Evolutionary conservation across 2,797 vertebrate genomes (phyloP).

Genomic region (Salarias fasciatus): DNA sequence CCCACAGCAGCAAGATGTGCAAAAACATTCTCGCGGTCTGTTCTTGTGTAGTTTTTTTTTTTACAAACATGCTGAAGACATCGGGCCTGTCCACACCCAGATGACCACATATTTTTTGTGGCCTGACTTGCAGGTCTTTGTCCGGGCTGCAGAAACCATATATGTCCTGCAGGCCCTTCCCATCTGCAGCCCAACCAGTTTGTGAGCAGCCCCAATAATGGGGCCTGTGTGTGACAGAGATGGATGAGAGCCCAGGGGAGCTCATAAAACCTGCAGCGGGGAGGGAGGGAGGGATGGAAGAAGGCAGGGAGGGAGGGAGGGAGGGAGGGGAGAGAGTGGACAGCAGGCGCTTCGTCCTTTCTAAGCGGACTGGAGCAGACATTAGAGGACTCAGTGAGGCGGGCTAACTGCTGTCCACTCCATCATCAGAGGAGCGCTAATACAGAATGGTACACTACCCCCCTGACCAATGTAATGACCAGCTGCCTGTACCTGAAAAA

Average conservation of each 20-base stretch:
- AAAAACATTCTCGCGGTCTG: slow-evolving; percentile 55
- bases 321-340: slow-evolving; percentile 75
- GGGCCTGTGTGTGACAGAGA: slow-evolving; percentile 88
- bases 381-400: slow-evolving; percentile 81
- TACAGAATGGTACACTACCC: slow-evolving; percentile 47
- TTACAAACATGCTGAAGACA: slow-evolving; percentile 59
- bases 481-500: slow-evolving; percentile 56
- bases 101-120: slow-evolving; percentile 64
- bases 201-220: slow-evolving; percentile 84
- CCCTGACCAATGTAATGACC: slow-evolving; percentile 45
- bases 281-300: slow-evolving; percentile 68
- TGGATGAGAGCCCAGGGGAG: slow-evolving; percentile 88
- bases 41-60: slow-evolving; percentile 22
- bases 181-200: slow-evolving; percentile 83
- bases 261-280: slow-evolving; percentile 86
- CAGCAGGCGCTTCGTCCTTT: slow-evolving; percentile 82
- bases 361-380: slow-evolving; percentile 73
- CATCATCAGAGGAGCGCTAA: slow-evolving; percentile 74
- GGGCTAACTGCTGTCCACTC: slow-evolving; percentile 82
- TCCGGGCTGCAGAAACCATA: slow-evolving; percentile 78
- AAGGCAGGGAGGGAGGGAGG: slow-evolving; percentile 31
- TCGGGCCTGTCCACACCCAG: slow-evolving; percentile 62
- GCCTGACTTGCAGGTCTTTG: slow-evolving; percentile 75
- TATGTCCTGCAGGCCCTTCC: slow-evolving; percentile 82
- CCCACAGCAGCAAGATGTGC: slow-evolving; percentile 29